These are phyloP conservation scores for Caenorhabditis panamensis DNA, from an alignment of 2,888 invertebrate genomes.

Conservation along the genomic window DNA sequence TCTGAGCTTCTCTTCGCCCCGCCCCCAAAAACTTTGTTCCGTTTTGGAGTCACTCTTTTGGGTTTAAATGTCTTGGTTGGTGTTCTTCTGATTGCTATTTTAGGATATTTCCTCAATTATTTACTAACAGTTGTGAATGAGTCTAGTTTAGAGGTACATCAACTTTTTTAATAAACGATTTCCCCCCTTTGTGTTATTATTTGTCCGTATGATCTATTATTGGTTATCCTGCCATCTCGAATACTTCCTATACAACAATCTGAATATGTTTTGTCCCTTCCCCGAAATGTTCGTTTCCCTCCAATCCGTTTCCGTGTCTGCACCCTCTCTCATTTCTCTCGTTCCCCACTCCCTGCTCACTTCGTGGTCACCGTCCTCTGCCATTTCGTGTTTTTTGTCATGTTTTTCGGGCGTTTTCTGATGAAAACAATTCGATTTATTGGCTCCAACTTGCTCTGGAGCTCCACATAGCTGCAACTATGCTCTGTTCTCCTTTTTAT, in stretches of 20 bases:
- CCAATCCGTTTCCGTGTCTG: constrained; percentile 22
- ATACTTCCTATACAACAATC: too few relatives aligned
- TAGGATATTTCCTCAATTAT: not conserved
- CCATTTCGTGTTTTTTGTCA: constrained; percentile 2
- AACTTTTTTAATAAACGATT: not conserved
- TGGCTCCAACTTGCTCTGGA: constrained; percentile 22
- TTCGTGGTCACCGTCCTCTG: constrained; percentile 15
- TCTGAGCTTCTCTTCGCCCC: constrained; percentile 22
- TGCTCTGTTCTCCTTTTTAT: not conserved
- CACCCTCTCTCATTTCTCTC: constrained; percentile 27
- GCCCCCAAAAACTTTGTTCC: not conserved
- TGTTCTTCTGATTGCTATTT: not conserved
- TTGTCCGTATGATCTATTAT: not conserved
- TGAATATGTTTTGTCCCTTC: not conserved
- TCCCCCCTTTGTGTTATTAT: not conserved
- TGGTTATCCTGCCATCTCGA: not conserved
- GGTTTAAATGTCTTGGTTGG: constrained; percentile 11
- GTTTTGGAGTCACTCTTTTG: not conserved
- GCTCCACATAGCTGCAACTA: not conserved
- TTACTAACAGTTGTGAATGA: constrained; percentile 15
- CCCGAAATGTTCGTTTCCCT: constrained; percentile 1
- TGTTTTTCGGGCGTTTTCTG: constrained; percentile 12
- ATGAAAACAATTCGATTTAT: constrained; percentile 49
- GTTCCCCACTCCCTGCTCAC: constrained; percentile 25
- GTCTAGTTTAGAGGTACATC: constrained; percentile 17